Evolutionary conservation across 2,797 vertebrate species (phyloP).

Genomic region (Oryzias dopingdopingensis): DNA sequence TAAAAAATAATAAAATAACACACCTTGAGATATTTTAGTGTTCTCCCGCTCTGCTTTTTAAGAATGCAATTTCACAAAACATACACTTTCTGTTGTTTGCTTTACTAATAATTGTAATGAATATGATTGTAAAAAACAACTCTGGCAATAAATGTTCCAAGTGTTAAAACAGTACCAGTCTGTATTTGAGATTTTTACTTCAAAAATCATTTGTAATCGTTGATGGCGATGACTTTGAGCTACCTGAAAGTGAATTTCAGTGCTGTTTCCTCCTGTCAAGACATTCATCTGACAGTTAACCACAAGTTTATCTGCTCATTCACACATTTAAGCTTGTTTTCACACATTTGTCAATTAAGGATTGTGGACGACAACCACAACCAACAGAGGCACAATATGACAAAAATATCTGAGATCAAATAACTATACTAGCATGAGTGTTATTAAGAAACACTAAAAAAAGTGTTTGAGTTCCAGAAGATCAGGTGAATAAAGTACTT

Average conservation of each 20-base stretch:
- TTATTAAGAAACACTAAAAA: no score
- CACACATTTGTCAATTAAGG: constrained; percentile 5
- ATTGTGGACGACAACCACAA: no score
- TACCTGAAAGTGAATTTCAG: not conserved
- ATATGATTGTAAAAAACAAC: constrained; percentile 45
- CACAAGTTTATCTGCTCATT: constrained; percentile 21
- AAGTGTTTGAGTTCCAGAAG: no score
- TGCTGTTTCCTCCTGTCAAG: not conserved
- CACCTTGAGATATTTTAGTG: constrained; percentile 45
- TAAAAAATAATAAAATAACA: constrained; percentile 40
- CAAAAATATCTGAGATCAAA: no score
- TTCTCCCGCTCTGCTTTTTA: constrained; percentile 66
- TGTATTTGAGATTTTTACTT: constrained; percentile 8
- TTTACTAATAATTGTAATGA: constrained; percentile 49
- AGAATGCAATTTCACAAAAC: constrained; percentile 59
- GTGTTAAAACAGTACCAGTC: constrained; percentile 19
- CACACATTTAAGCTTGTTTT: constrained; percentile 19
- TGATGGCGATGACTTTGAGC: not conserved
- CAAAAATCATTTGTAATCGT: constrained; percentile 9
- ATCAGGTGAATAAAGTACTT: no score
- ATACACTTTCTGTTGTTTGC: constrained; percentile 52
- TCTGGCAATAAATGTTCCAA: constrained; percentile 64
- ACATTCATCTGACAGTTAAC: constrained; percentile 5
- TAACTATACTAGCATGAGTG: no score
- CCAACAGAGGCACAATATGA: no score